Conservation (phyloP, 1,140 invertebrate species). For the Venturia canescens region DNA sequence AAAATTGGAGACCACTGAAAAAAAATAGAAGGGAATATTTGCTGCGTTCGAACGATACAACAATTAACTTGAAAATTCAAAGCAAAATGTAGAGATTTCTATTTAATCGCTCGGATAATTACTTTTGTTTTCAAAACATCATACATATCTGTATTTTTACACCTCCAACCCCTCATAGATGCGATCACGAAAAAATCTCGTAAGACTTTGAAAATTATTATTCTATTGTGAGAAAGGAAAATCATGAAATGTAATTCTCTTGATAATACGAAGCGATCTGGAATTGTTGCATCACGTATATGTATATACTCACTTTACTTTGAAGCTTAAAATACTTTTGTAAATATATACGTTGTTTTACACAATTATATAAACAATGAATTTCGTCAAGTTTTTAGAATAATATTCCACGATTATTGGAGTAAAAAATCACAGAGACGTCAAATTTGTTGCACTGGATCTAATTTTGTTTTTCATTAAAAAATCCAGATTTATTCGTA, state of each 20-base stretch:
- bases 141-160: neutral
- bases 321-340: neutral
- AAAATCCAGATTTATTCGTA: neutral
- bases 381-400: conserved; percentile 19
- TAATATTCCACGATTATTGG: conserved; percentile 24
- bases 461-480: conserved; percentile 42
- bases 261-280: neutral
- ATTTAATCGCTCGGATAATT: neutral
- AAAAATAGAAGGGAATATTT: no score
- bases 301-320: neutral
- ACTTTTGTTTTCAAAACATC: neutral
- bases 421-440: neutral
- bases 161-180: neutral
- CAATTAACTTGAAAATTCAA: neutral
- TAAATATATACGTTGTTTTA: conserved; percentile 2
- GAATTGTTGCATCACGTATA: neutral
- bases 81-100: neutral
- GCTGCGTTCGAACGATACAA: no score
- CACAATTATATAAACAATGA: conserved; percentile 32
- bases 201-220: neutral
- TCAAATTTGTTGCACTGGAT: conserved; percentile 23
- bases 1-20: no score
- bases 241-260: neutral
- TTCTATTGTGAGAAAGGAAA: neutral
- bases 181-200: no score